phyloP scores from a whole-genome alignment of 2,888 invertebrate species.

The Leptopilina myrica region DNA sequence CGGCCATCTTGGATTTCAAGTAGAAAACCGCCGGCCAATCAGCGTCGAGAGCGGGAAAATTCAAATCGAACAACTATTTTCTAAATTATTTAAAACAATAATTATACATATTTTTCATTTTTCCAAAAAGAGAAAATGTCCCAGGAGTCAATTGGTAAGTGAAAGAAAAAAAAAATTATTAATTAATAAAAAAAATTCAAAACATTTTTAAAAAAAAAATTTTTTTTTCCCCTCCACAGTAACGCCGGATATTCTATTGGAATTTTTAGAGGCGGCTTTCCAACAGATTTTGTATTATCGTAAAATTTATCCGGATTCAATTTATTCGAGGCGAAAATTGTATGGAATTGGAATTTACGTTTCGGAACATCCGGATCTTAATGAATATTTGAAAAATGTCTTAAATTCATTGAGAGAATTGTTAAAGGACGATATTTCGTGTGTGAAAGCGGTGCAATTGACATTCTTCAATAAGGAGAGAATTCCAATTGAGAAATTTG shows the following conservation, averaged over 20 bases:
- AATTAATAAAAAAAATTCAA: neutral
- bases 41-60: neutral
- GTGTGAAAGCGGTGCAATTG: constrained; percentile 78
- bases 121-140: constrained; percentile 54
- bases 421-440: constrained; percentile 78
- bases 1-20: constrained; percentile 23
- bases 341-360: constrained; percentile 81
- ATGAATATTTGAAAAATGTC: constrained; percentile 77
- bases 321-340: constrained; percentile 81
- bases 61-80: neutral
- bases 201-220: neutral
- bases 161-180: constrained; percentile 19
- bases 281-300: constrained; percentile 81
- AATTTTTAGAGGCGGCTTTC: constrained; percentile 83
- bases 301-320: constrained; percentile 82
- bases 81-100: too few species aligned
- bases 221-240: constrained; percentile 68
- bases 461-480: constrained; percentile 77
- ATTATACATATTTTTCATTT: neutral
- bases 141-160: constrained; percentile 60
- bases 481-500: constrained; percentile 76
- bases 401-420: constrained; percentile 63
- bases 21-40: neutral
- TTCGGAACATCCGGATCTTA: constrained; percentile 82
- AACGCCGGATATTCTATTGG: constrained; percentile 80